Evolutionary conservation across 2,113 vertebrate species (phyloP).

Genomic region (Centrocercus urophasianus): DNA sequence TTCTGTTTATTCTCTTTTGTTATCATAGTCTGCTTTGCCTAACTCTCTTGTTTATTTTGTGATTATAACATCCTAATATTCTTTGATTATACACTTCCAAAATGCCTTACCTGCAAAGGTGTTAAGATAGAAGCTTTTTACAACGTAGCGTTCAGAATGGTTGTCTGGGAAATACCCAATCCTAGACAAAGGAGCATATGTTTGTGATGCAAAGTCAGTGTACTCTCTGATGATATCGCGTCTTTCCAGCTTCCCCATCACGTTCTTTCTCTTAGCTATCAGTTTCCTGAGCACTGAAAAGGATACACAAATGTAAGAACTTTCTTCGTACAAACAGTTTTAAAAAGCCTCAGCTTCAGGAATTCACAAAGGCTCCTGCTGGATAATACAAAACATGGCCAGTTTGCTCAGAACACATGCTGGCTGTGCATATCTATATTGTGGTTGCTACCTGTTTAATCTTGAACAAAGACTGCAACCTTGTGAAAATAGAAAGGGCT

Average conservation of each 20-base stretch:
- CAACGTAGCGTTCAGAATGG: conserved; percentile 55
- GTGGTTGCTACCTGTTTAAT: neutral
- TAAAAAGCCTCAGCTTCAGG: neutral
- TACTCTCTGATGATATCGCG: conserved; percentile 81
- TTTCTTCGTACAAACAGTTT: neutral
- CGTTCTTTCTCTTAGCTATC: conserved; percentile 75
- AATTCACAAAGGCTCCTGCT: neutral
- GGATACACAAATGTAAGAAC: neutral
- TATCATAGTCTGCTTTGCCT: too few species aligned
- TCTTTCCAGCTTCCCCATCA: conserved; percentile 80
- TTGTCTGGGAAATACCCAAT: conserved; percentile 79
- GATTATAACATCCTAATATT: too few species aligned
- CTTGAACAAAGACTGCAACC: neutral
- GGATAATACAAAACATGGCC: neutral
- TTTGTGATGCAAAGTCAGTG: conserved; percentile 78
- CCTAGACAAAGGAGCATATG: conserved; percentile 74
- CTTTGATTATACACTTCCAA: neutral
- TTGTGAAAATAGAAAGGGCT: neutral
- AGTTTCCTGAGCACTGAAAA: conserved; percentile 87
- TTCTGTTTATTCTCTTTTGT: too few species aligned
- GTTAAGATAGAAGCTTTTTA: conserved; percentile 82
- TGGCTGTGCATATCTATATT: neutral
- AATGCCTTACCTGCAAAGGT: conserved; percentile 85
- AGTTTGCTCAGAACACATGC: neutral
- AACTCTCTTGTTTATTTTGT: too few species aligned